Base-by-base conservation (phyloP, 2,113 vertebrate genomes). In the Syngnathus floridae region DNA sequence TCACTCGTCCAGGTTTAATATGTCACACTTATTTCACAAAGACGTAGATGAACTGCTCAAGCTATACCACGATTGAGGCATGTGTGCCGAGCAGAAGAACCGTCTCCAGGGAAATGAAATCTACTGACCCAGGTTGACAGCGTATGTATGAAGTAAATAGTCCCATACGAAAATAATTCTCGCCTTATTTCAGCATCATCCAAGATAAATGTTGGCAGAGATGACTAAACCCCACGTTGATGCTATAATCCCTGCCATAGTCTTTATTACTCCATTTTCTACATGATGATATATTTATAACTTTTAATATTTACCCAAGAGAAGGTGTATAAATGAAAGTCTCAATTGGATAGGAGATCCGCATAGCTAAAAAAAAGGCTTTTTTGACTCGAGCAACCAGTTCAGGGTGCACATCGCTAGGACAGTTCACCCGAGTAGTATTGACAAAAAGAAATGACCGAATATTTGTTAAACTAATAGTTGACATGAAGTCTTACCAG, bases 401-500 rank as follows among this genome's bases (percentile, higher is more conserved):
- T 45, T 13, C 6, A 16, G 26, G 5, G 22, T 35, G 12, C 26
- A 31, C 26, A 31, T 31, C 1, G 26, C 26, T 26, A 26, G 26
- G 26, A 26, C 2, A 31, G 26, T 31, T 16, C n/a, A 14, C 13
- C 26, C 12, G 1, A 49, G 17, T 49, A 19, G 7, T n/a, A 49
- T 49, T 3, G 17, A 49, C 21, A 26, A 22, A 21, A 7, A 22
- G 3, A 22, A 19, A 52, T 51, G 49, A 22, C 21, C n/a, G 16
- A 38, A 21, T 59, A 11, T 59, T 38, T 59, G 11, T n/a, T 4
- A 13, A 22, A 36, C 62, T 31, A 1, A 16, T n/a, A 52, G 51
- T 31, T 43, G 12, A 54, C 16, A 22, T 37, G 14, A 26, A 9
- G 41, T 68, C 82, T 84, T 83, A 91, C 90, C 90, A 91, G 38